Percentiles rank a stretch among this genome's conserved stretches.
These are phyloP conservation scores for Drosophila prostipennis DNA, from an alignment of 2,888 invertebrate species.

Conservation along the genomic window DNA sequence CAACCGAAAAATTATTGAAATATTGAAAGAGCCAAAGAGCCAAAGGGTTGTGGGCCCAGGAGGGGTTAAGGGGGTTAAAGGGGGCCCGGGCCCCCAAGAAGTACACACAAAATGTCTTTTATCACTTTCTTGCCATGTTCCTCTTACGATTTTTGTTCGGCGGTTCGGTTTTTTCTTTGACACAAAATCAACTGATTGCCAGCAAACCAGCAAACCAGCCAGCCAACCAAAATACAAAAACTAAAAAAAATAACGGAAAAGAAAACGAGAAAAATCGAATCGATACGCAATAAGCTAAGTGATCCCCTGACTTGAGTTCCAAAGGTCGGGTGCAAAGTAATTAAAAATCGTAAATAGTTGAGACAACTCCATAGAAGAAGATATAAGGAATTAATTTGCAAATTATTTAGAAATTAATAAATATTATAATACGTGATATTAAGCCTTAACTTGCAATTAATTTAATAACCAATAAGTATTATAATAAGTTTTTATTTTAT, in stretches of 20 bases:
- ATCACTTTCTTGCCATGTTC: conserved; percentile 37
- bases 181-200: conserved; percentile 56
- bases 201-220: conserved; percentile 17
- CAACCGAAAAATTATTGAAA: conserved; percentile 60
- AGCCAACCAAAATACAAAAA: conserved; percentile 17
- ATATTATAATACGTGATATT: too few species aligned
- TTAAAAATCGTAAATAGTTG: neutral
- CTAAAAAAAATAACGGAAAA: neutral
- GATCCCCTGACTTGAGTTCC: conserved; percentile 8
- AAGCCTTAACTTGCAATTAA: too few species aligned
- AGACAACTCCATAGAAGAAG: too few species aligned
- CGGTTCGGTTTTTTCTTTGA: conserved; percentile 44
- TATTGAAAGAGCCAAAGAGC: conserved; percentile 35
- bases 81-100: conserved; percentile 4
- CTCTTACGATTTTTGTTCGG: neutral
- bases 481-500: too few species aligned
- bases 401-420: too few species aligned
- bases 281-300: conserved; percentile 39
- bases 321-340: neutral
- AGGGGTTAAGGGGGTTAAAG: neutral
- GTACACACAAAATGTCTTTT: conserved; percentile 54
- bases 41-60: neutral
- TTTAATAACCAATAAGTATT: too few species aligned
- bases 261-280: conserved; percentile 32
- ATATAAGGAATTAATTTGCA: too few species aligned